A percentile compares a stretch with the other conserved stretches of the same genome.
phyloP scores from a whole-genome alignment of 2,797 vertebrate species.

The Myripristis jacobus region DNA sequence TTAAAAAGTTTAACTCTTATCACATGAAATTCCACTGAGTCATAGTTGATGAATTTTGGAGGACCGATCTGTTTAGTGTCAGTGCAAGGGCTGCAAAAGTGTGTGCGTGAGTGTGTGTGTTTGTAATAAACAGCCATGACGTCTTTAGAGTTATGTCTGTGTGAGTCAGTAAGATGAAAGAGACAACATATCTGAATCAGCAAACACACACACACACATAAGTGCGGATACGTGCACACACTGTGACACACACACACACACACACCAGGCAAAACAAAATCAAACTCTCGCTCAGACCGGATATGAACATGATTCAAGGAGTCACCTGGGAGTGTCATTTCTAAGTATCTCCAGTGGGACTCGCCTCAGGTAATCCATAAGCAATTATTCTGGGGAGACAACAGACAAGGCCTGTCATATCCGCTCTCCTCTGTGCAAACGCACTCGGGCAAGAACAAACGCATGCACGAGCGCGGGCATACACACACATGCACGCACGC shows the following conservation, averaged over 20 bases:
- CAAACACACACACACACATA: constrained; percentile 22
- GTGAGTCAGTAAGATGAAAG: constrained; percentile 51
- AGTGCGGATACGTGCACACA: background rate
- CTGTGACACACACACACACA: constrained; percentile 6
- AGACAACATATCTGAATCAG: constrained; percentile 61
- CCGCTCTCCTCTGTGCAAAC: constrained; percentile 66
- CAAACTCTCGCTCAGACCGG: constrained; percentile 65
- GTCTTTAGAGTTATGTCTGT: constrained; percentile 42
- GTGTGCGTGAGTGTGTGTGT: constrained; percentile 2
- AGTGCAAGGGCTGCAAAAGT: background rate
- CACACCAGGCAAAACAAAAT: constrained; percentile 51
- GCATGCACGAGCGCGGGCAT: constrained; percentile 9
- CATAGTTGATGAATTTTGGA: constrained; percentile 37
- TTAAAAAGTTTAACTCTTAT: constrained; percentile 28
- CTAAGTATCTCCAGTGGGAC: constrained; percentile 71
- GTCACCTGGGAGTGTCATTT: constrained; percentile 77
- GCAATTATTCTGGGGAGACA: constrained; percentile 76
- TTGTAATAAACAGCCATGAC: constrained; percentile 46
- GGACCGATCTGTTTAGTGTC: background rate
- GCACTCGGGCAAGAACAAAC: constrained; percentile 63
- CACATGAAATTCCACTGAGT: constrained; percentile 38
- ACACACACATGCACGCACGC: constrained; percentile 9
- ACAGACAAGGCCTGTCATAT: constrained; percentile 75
- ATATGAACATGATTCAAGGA: constrained; percentile 76
- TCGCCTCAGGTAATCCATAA: constrained; percentile 76